These are phyloP conservation scores for Ambastaia sidthimunki DNA, from an alignment of 2,797 vertebrate genomes.

Conservation along the genomic window DNA sequence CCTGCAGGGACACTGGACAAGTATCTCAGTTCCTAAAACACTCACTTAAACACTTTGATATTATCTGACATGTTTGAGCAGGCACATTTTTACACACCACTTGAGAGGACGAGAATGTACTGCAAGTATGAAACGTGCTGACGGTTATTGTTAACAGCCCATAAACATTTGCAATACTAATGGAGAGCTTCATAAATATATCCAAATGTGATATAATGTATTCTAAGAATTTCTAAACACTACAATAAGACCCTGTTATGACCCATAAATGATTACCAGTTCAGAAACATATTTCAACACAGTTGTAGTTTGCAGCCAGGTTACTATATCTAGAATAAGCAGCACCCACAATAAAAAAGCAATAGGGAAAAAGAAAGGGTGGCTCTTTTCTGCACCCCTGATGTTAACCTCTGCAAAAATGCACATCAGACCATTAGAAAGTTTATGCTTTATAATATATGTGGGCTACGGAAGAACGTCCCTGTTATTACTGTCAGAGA, in stretches of 20 bases:
- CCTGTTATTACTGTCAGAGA: slow-evolving; percentile 55
- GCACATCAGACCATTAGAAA: slow-evolving; percentile 34
- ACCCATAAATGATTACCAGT: background rate
- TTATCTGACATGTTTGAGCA: slow-evolving; percentile 53
- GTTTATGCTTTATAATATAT: slow-evolving; percentile 35
- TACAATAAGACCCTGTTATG: background rate
- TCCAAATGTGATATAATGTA: background rate
- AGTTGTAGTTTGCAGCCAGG: background rate
- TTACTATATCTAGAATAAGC: background rate
- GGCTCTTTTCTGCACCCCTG: background rate
- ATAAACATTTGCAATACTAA: slow-evolving; percentile 15
- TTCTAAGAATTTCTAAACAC: background rate
- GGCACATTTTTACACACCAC: slow-evolving; percentile 35
- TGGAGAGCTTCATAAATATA: slow-evolving; percentile 25
- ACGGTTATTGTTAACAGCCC: slow-evolving; percentile 18
- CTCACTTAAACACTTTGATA: slow-evolving; percentile 56
- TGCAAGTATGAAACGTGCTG: slow-evolving; percentile 10
- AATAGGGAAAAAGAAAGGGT: background rate
- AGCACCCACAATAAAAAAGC: too few relatives aligned
- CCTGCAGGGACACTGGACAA: slow-evolving; percentile 23
- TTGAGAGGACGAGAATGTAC: slow-evolving; percentile 21
- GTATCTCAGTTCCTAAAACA: slow-evolving; percentile 32
- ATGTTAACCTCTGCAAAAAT: slow-evolving; percentile 29
- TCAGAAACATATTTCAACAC: background rate
- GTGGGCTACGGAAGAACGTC: slow-evolving; percentile 26